These are phyloP conservation scores for Ascaphus truei DNA, from an alignment of 2,113 vertebrate species.

Conservation along the genomic window DNA sequence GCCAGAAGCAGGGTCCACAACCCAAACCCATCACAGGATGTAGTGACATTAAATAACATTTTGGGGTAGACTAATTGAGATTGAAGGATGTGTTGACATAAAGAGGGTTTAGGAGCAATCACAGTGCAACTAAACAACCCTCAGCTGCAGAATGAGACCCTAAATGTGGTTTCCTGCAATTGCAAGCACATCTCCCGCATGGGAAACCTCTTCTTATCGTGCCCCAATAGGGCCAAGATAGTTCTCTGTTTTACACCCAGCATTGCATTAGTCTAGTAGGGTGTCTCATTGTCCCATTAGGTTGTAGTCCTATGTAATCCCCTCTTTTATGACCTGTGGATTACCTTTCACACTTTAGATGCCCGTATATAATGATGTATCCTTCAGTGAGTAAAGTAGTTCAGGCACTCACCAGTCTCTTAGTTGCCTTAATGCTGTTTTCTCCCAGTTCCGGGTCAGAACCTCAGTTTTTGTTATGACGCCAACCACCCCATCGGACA, in stretches of 20 bases:
- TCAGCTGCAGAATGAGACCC: not conserved
- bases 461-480: constrained; percentile 46
- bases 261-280: not conserved
- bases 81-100: too few relatives aligned
- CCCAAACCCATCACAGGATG: not conserved
- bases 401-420: constrained; percentile 36
- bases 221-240: too few relatives aligned
- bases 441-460: constrained; percentile 62
- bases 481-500: constrained; percentile 47
- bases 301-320: too few relatives aligned
- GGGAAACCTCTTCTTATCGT: too few relatives aligned
- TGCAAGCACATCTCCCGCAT: too few relatives aligned
- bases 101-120: not conserved
- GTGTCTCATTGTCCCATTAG: not conserved
- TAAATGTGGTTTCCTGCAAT: not conserved
- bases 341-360: not conserved
- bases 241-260: not conserved
- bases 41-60: not conserved
- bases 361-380: not conserved
- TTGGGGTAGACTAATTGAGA: too few relatives aligned
- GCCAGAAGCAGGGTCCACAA: not conserved
- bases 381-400: not conserved
- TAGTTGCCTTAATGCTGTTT: constrained; percentile 71
- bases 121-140: not conserved
- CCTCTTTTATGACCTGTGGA: too few relatives aligned